phyloP scores from a whole-genome alignment of 2,888 invertebrate species.

The Cataglyphis cursor region DNA sequence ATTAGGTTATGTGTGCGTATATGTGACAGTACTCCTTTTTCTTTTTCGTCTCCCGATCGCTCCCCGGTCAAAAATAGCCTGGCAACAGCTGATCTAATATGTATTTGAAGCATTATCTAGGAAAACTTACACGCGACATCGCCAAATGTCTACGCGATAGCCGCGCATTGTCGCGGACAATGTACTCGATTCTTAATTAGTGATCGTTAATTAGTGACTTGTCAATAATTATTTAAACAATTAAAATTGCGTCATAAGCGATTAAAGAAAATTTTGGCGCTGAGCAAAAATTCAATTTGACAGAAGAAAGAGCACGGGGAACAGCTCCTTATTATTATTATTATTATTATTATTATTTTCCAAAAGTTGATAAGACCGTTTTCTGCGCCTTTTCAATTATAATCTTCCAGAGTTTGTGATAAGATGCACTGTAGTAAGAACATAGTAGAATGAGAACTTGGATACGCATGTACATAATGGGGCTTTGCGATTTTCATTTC shows the following conservation, averaged over 20 bases:
- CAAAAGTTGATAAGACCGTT: not conserved
- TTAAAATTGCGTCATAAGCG: not conserved
- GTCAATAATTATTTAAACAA: too few species aligned
- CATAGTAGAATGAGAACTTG: not conserved
- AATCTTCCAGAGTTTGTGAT: not conserved
- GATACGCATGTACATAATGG: not conserved
- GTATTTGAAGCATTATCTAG: not conserved
- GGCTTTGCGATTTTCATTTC: slow-evolving; percentile 10
- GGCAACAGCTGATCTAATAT: slow-evolving; percentile 44
- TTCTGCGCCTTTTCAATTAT: not conserved
- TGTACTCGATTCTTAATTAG: not conserved
- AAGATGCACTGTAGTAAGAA: not conserved
- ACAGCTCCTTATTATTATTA: not conserved
- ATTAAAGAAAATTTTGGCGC: not conserved
- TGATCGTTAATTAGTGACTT: too few species aligned
- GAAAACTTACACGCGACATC: not conserved
- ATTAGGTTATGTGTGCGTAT: slow-evolving; percentile 43
- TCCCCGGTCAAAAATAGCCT: slow-evolving; percentile 38
- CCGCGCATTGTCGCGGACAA: not conserved
- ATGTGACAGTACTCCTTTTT: slow-evolving; percentile 9
- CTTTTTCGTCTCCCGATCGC: not conserved
- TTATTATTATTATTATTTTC: not conserved
- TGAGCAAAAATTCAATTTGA: too few species aligned
- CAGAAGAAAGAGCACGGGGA: not conserved
- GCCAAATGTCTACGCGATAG: not conserved